phyloP scores from a whole-genome alignment of 2,888 invertebrate genomes.

The Ariolimax columbianus region DNA sequence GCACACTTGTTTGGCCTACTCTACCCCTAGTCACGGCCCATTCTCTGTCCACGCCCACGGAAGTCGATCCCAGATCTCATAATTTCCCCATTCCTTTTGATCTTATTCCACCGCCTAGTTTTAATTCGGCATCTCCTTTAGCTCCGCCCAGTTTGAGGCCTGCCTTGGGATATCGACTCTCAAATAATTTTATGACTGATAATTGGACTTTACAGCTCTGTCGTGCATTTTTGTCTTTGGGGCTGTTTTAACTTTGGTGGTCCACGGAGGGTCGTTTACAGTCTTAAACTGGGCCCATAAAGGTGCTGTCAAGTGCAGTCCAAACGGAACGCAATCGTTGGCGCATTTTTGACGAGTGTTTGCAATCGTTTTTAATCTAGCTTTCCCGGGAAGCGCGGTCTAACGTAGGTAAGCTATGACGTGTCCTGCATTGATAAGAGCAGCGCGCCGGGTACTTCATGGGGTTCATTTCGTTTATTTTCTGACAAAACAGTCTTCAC shows the following conservation, averaged over 20 bases:
- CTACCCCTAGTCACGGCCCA: not conserved
- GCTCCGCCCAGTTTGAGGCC: not conserved
- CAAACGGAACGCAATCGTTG: not conserved
- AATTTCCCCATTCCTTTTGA: not conserved
- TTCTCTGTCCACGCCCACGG: slow-evolving; percentile 13
- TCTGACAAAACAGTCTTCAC: no score
- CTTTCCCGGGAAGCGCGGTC: not conserved
- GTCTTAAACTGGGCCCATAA: not conserved
- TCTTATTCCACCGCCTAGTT: not conserved
- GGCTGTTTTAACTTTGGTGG: slow-evolving; percentile 16
- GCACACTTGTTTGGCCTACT: not conserved
- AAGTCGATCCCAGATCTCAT: not conserved
- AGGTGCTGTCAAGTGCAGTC: slow-evolving; percentile 4
- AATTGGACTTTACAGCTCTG: slow-evolving; percentile 6
- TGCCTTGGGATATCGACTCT: not conserved
- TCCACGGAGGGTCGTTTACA: not conserved
- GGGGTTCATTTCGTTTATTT: not conserved
- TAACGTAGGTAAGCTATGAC: slow-evolving; percentile 3
- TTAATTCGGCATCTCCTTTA: not conserved
- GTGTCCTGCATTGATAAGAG: not conserved
- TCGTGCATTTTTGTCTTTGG: not conserved
- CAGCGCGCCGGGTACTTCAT: not conserved
- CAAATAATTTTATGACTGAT: slow-evolving; percentile 13
- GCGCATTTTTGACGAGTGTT: slow-evolving; percentile 24
- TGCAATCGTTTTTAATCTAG: slow-evolving; percentile 13